A percentile compares a stretch with the other conserved stretches of the same genome.
phyloP scores from a whole-genome alignment of 1,140 invertebrate genomes.

The Planococcus citri region DNA sequence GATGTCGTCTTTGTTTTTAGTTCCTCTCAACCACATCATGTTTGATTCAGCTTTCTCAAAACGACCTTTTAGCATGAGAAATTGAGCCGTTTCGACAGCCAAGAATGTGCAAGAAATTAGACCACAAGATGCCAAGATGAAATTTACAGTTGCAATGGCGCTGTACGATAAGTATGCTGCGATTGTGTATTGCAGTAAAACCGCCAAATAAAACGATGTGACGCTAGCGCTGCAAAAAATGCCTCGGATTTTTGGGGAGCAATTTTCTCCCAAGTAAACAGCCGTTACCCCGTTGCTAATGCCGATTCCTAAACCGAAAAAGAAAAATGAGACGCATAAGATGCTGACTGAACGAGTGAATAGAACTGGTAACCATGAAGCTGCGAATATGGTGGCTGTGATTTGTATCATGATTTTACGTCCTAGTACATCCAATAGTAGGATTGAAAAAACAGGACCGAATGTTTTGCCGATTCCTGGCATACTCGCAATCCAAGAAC shows the following conservation, averaged over 20 bases:
- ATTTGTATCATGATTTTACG: not conserved
- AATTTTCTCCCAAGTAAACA: not conserved
- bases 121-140: conserved; percentile 43
- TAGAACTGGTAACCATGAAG: not conserved
- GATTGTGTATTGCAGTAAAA: not conserved
- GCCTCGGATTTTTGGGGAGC: not conserved
- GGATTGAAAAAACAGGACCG: not conserved
- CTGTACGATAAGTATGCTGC: not conserved
- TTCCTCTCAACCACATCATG: conserved; percentile 49
- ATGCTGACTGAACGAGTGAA: not conserved
- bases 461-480: not conserved
- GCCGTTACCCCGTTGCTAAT: not conserved
- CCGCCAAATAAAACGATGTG: not conserved
- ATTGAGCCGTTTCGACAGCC: conserved; percentile 71
- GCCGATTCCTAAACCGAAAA: not conserved
- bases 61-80: conserved; percentile 44
- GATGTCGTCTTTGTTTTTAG: not conserved
- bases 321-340: not conserved
- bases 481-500: not conserved
- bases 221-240: not conserved
- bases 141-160: not conserved
- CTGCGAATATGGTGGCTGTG: not conserved
- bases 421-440: not conserved
- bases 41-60: conserved; percentile 46
- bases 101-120: conserved; percentile 54